Conservation (phyloP, 2,113 vertebrate species). For the Nycticorax nycticorax region DNA sequence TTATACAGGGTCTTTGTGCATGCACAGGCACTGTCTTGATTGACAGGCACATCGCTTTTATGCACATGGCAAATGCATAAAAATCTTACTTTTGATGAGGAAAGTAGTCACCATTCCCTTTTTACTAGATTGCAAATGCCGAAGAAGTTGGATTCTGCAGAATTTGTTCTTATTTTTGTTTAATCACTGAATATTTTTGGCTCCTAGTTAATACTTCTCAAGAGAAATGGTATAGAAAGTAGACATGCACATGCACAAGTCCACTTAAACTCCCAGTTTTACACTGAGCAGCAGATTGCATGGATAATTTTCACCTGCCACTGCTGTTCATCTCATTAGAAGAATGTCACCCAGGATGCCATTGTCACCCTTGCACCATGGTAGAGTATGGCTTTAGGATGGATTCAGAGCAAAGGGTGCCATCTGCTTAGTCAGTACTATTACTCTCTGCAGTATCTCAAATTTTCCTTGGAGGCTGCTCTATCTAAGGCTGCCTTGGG, state of each 20-base stretch:
- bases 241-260: not conserved
- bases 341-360: not conserved
- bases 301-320: not conserved
- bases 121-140: not conserved
- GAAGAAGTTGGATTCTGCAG: not conserved
- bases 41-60: not conserved
- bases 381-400: not conserved
- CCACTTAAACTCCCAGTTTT: not conserved
- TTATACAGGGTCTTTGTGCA: not conserved
- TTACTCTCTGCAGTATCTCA: not conserved
- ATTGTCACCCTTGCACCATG: not conserved
- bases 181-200: not conserved
- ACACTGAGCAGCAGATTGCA: not conserved
- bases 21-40: not conserved
- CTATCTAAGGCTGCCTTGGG: not conserved
- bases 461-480: not conserved
- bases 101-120: not conserved
- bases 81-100: not conserved
- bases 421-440: not conserved
- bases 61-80: not conserved
- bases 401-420: not conserved
- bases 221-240: not conserved
- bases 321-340: not conserved
- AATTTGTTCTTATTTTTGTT: not conserved
- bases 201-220: not conserved